A percentile compares a stretch with the other conserved stretches of the same genome.
phyloP scores from a whole-genome alignment of 2,113 vertebrate species.

The Pyrgilauda ruficollis region DNA sequence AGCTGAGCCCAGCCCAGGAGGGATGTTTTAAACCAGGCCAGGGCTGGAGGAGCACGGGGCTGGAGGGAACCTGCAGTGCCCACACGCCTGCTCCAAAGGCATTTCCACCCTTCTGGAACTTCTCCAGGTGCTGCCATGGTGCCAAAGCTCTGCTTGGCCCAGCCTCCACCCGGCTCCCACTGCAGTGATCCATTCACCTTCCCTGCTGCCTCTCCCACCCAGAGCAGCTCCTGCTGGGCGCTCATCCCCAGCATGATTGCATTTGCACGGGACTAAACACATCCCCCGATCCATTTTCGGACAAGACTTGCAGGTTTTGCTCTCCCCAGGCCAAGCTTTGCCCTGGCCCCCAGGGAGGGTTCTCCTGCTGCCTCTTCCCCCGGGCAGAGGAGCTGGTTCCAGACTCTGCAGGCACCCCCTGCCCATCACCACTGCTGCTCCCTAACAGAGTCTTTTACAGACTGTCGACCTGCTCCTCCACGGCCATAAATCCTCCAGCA shows the following conservation, averaged over 20 bases:
- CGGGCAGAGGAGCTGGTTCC: not conserved
- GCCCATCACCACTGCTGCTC: not conserved
- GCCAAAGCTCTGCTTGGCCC: not conserved
- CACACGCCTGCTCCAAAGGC: accelerated
- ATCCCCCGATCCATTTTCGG: not conserved
- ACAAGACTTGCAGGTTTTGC: not conserved
- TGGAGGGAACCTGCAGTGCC: not conserved
- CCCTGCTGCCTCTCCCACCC: not conserved
- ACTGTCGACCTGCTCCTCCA: not conserved
- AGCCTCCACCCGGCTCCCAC: not conserved
- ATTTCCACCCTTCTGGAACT: not conserved
- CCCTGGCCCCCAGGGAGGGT: not conserved
- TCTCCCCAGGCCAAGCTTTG: not conserved
- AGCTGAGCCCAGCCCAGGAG: not conserved
- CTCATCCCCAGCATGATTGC: not conserved
- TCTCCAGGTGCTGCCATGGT: not conserved
- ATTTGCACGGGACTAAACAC: not conserved
- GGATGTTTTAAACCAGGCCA: accelerated
- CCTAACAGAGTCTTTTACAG: slow-evolving; percentile 9
- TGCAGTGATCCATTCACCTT: not conserved
- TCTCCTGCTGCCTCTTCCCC: not conserved
- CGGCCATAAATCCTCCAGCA: slow-evolving; percentile 46
- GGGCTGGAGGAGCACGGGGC: not conserved
- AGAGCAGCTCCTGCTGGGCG: not conserved
- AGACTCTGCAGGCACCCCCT: not conserved